These are phyloP conservation scores for Diabrotica undecimpunctata DNA, from an alignment of 1,140 invertebrate genomes.

Conservation along the genomic window DNA sequence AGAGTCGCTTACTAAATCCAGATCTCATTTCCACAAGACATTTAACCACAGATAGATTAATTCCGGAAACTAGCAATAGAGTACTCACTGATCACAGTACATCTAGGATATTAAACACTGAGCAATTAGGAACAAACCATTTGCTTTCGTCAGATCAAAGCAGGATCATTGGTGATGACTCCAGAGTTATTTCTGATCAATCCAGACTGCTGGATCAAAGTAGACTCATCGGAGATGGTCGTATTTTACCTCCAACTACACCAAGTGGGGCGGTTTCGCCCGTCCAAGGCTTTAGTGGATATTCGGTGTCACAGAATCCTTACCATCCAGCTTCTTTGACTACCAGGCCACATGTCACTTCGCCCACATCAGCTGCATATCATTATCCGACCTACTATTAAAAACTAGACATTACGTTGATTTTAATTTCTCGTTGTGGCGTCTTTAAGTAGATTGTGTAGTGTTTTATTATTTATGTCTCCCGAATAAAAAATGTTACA, in stretches of 20 bases:
- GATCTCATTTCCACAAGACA: constrained; percentile 31
- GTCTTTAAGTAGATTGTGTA: too few relatives aligned
- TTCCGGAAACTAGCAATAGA: constrained; percentile 36
- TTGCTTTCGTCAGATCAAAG: constrained; percentile 35
- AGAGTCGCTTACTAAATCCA: constrained; percentile 37
- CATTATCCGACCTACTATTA: constrained; percentile 46
- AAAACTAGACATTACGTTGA: not conserved
- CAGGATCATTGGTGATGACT: constrained; percentile 34
- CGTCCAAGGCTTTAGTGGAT: constrained; percentile 37
- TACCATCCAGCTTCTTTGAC: constrained; percentile 43
- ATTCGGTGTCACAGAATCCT: constrained; percentile 42
- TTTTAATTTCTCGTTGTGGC: not conserved
- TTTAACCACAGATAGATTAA: constrained; percentile 29
- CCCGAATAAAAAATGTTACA: too few relatives aligned
- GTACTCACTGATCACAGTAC: constrained; percentile 44
- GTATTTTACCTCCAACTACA: constrained; percentile 31
- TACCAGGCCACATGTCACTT: constrained; percentile 39
- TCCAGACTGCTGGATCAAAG: constrained; percentile 37
- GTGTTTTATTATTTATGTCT: too few relatives aligned
- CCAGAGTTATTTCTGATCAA: constrained; percentile 35
- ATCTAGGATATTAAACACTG: constrained; percentile 41
- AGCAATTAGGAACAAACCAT: constrained; percentile 36
- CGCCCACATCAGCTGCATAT: constrained; percentile 39
- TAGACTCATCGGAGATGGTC: constrained; percentile 35
- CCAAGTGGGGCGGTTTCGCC: constrained; percentile 36